Conservation (phyloP, 2,797 vertebrate genomes). For the Amniataba percoides region DNA sequence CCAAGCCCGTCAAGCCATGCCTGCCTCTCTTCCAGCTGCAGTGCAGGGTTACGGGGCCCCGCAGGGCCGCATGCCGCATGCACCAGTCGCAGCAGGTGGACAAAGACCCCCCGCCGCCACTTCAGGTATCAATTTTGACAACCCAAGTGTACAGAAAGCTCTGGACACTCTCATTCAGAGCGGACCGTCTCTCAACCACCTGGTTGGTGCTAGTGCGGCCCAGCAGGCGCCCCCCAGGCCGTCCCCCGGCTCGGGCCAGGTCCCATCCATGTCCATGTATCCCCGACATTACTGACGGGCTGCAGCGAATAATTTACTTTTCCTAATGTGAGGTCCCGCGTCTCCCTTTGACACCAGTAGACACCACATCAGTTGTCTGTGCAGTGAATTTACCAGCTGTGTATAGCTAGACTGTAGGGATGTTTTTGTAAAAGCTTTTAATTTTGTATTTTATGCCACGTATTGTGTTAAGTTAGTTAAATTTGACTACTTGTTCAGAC, state of each 20-base stretch:
- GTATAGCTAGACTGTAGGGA: conserved; percentile 40
- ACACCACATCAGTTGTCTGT: conserved; percentile 31
- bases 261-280: conserved; percentile 88
- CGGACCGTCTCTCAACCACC: conserved; percentile 93
- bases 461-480: conserved; percentile 33
- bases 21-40: conserved; percentile 38
- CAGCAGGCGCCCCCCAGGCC: conserved; percentile 75
- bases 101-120: conserved; percentile 85
- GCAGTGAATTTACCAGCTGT: conserved; percentile 50
- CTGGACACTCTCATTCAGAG: conserved; percentile 98
- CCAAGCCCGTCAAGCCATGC: conserved; percentile 66
- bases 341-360: conserved; percentile 15
- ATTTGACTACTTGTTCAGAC: conserved; percentile 29
- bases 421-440: conserved; percentile 73
- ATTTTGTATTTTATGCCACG: conserved; percentile 32
- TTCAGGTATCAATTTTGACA: conserved; percentile 95
- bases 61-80: conserved; percentile 82
- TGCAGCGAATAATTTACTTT: not conserved
- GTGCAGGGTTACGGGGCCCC: conserved; percentile 83
- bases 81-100: conserved; percentile 74
- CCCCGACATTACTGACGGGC: conserved; percentile 89
- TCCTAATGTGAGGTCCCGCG: conserved; percentile 53
- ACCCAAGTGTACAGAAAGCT: conserved; percentile 98
- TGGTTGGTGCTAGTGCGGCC: conserved; percentile 85
- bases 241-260: conserved; percentile 80